Evolutionary conservation across 2,797 vertebrate genomes (phyloP).

Genomic region (Melopsittacus undulatus): DNA sequence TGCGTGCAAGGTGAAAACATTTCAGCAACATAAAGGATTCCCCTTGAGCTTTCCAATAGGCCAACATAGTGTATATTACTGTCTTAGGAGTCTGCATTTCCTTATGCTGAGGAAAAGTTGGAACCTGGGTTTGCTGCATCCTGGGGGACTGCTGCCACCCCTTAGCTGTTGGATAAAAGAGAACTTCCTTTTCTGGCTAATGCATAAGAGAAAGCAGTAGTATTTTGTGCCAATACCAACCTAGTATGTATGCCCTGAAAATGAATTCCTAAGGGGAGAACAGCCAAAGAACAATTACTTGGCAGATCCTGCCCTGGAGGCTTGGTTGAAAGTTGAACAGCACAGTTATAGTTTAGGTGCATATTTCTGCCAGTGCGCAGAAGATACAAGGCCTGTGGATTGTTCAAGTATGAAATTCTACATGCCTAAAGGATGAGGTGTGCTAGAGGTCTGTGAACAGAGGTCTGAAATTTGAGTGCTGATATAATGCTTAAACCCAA

Average conservation of each 20-base stretch:
- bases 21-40: not conserved
- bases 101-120: not conserved
- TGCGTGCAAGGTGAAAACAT: not conserved
- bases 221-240: not conserved
- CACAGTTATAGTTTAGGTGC: not conserved
- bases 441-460: not conserved
- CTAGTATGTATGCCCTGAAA: not conserved
- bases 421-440: not conserved
- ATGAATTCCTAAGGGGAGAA: not conserved
- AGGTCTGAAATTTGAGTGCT: not conserved
- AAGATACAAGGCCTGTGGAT: not conserved
- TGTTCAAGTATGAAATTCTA: not conserved
- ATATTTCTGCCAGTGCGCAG: not conserved
- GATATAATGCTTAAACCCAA: not conserved
- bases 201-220: not conserved
- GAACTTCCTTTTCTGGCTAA: not conserved
- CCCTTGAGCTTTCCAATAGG: not conserved
- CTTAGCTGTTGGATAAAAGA: not conserved
- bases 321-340: not conserved
- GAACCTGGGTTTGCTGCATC: not conserved
- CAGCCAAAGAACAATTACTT: not conserved
- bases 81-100: not conserved
- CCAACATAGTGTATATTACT: not conserved
- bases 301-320: not conserved
- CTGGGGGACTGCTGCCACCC: not conserved